Evolutionary conservation across 2,888 invertebrate species (phyloP).

Genomic region (Drosophila ezoana): DNA sequence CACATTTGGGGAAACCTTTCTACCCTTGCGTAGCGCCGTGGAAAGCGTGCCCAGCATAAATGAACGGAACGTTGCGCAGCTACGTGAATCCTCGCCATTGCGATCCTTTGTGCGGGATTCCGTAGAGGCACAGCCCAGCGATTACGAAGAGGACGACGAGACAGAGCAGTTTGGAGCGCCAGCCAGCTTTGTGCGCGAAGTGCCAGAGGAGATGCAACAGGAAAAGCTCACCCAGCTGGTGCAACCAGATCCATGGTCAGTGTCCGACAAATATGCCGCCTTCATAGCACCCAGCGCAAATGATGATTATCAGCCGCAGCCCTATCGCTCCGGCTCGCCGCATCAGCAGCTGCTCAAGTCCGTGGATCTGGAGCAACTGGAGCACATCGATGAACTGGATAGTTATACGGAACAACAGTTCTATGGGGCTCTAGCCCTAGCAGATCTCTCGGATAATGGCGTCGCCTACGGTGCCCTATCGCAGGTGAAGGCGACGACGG

Average conservation of each 20-base stretch:
- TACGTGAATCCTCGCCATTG: constrained; percentile 54
- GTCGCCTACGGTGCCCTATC: constrained; percentile 78
- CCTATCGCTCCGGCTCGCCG: constrained; percentile 83
- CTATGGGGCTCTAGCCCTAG: constrained; percentile 68
- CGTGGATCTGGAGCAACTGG: constrained; percentile 67
- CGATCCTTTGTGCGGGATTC: constrained; percentile 83
- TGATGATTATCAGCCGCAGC: constrained; percentile 75
- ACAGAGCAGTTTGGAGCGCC: not conserved
- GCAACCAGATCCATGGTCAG: constrained; percentile 68
- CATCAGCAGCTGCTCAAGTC: constrained; percentile 82
- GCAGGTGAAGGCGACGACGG: constrained; percentile 58
- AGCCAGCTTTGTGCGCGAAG: constrained; percentile 43
- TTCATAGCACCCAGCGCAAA: constrained; percentile 69
- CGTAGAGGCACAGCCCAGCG: constrained; percentile 81
- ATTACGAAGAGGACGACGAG: constrained; percentile 61
- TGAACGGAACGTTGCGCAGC: constrained; percentile 49
- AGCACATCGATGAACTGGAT: constrained; percentile 71
- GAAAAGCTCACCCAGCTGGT: constrained; percentile 41
- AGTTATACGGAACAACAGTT: constrained; percentile 58
- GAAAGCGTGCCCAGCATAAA: constrained; percentile 88
- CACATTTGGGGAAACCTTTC: constrained; percentile 82
- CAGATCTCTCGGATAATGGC: constrained; percentile 20
- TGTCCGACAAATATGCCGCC: constrained; percentile 81
- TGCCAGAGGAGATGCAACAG: constrained; percentile 27
- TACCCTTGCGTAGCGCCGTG: constrained; percentile 91